Conservation (phyloP, 2,888 invertebrate species). For the Cyclophora albipunctata region DNA sequence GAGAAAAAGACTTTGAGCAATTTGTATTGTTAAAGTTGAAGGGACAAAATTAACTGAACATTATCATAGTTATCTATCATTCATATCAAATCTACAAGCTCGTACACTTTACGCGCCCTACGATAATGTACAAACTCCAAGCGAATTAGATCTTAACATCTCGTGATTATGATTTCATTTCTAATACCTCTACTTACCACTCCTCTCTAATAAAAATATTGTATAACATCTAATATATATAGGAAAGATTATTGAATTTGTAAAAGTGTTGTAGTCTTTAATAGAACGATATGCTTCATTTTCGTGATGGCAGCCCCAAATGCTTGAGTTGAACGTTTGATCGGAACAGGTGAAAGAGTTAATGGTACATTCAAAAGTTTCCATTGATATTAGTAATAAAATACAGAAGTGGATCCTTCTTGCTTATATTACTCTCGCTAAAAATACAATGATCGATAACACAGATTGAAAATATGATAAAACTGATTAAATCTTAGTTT, state of each 20-base stretch:
- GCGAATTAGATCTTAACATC: constrained; percentile 40
- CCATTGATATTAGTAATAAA: no score
- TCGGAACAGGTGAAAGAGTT: no score
- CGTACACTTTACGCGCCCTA: constrained; percentile 55
- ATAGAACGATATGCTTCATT: constrained; percentile 74
- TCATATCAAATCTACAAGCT: constrained; percentile 68
- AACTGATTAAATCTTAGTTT: constrained; percentile 29
- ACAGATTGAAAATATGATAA: no score
- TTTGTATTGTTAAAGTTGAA: constrained; percentile 8
- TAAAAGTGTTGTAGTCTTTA: constrained; percentile 71
- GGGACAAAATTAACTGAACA: constrained; percentile 6
- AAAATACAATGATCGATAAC: no score
- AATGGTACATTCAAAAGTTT: no score
- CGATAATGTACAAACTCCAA: constrained; percentile 53
- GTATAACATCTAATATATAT: constrained; percentile 70
- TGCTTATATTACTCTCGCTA: no score
- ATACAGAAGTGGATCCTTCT: no score
- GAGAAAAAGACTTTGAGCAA: constrained; percentile 15
- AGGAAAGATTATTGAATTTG: constrained; percentile 71
- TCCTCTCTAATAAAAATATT: constrained; percentile 58
- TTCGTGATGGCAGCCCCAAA: constrained; percentile 65
- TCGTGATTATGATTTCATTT: constrained; percentile 49
- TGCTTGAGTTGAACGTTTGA: constrained; percentile 6
- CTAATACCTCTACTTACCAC: constrained; percentile 45
- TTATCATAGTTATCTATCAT: constrained; percentile 19